Conservation (phyloP, 1,140 invertebrate genomes). For the Drosophila melanica region DNA sequence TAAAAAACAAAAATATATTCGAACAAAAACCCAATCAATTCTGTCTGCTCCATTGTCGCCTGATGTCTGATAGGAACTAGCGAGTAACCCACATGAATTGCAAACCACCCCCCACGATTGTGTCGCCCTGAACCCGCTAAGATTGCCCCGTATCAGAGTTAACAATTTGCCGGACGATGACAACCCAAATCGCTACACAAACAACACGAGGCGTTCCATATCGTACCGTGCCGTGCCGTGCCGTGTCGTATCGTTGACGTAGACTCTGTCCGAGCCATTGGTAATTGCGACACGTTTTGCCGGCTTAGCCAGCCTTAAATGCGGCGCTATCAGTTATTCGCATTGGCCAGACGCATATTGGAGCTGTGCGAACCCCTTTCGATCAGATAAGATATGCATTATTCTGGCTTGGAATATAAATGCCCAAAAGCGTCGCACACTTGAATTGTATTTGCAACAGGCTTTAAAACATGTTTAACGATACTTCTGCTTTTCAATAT, state of each 20-base stretch:
- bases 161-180: conserved; percentile 36
- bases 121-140: conserved; percentile 18
- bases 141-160: conserved; percentile 32
- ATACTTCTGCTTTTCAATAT: not conserved
- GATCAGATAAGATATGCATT: conserved; percentile 35
- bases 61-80: conserved; percentile 1
- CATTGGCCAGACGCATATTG: conserved; percentile 9
- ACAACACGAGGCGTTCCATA: conserved; percentile 27
- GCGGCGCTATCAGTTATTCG: conserved; percentile 16
- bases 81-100: conserved; percentile 2
- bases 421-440: conserved; percentile 26
- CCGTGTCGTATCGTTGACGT: conserved; percentile 43
- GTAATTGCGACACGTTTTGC: conserved; percentile 46
- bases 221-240: too few relatives aligned
- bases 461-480: conserved; percentile 8
- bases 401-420: conserved; percentile 9
- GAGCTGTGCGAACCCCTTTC: conserved; percentile 3
- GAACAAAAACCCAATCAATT: conserved; percentile 1
- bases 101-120: conserved; percentile 1
- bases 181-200: conserved; percentile 36
- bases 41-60: not conserved
- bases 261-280: conserved; percentile 11
- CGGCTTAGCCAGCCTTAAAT: conserved; percentile 29
- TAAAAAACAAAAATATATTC: not conserved
- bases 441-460: conserved; percentile 30